Base-by-base conservation (phyloP, 1,140 invertebrate genomes). In the Drosophila guanche region DNA sequence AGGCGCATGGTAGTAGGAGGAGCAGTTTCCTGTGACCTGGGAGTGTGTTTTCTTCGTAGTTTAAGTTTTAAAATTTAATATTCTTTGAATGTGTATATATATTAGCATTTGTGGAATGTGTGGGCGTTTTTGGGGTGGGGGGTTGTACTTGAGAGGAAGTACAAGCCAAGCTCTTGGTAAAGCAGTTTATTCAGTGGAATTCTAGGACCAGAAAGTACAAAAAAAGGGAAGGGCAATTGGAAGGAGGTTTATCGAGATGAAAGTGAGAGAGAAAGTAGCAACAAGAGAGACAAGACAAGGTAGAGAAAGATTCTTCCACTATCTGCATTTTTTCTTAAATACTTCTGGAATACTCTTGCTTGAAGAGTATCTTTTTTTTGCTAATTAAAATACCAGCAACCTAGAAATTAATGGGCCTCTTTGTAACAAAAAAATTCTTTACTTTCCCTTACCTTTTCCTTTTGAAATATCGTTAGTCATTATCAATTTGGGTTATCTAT, bases 21-120 rank as follows among this genome's bases (percentile, higher is more conserved):
- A 33, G 20, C 29, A 10, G 14, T 47, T n/a, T 27, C 33, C 33
- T 37, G 55, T 48, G 41, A 20, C 37, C 48, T 85, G 80, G 76
- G 71, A 63, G 77, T 86, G 60, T 57, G 60, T 47, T 63, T 55
- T 63, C 53, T 69, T 73, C 73, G 73, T 65, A 86, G 80, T 86
- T 85, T 86, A 74, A 85, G 81, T 77, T 86, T 53, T 78, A 77
- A 86, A 81, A 68, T 86, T 33, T 3, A 86, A 68, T 85, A 80
- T 72, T 53, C 72, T 66, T 72, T 67, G 71, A 76, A 72, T 79
- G 59, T 66, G 52, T 37, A 10, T 12, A 37, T 37, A 1, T 33
- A 12, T 3, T 4, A 3, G 3, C 57, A 81, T 73, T 83, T 83
- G 58, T 55, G 62, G 74, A 68, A 83, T 83, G 73, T 81, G 74